These are phyloP conservation scores for Cryptus armator DNA, from an alignment of 2,888 invertebrate genomes.

Conservation along the genomic window DNA sequence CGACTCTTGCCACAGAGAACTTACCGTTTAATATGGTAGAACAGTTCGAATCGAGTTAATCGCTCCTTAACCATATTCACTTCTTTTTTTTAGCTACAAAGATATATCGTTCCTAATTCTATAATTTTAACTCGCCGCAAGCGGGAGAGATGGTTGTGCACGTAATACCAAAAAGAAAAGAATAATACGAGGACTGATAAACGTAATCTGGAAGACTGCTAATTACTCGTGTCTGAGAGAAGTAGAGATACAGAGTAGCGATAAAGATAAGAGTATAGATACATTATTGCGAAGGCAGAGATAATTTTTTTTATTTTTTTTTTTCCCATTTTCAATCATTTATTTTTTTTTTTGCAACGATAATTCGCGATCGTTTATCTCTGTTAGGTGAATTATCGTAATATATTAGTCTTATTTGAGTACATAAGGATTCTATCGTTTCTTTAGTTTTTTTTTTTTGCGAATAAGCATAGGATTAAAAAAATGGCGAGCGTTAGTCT, in stretches of 20 bases:
- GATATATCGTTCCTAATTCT: constrained; percentile 20
- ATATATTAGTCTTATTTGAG: constrained; percentile 38
- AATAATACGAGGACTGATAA: constrained; percentile 51
- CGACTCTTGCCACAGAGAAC: constrained; percentile 71
- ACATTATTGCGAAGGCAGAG: neutral
- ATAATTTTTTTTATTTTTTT: neutral
- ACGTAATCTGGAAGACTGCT: constrained; percentile 47
- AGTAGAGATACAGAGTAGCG: neutral
- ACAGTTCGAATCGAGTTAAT: neutral
- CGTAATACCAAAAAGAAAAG: constrained; percentile 42
- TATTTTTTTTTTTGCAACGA: neutral
- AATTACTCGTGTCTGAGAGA: constrained; percentile 2
- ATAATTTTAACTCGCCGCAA: constrained; percentile 28
- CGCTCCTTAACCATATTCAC: neutral
- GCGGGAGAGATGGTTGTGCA: constrained; percentile 25
- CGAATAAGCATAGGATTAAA: neutral
- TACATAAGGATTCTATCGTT: constrained; percentile 36
- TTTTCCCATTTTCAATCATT: neutral
- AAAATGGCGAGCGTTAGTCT: neutral
- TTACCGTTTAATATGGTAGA: constrained; percentile 71
- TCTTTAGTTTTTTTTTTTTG: constrained; percentile 11
- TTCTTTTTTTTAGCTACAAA: neutral
- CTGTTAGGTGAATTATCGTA: constrained; percentile 34
- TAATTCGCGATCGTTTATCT: constrained; percentile 33
- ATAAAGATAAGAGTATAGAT: constrained; percentile 1